Conservation (phyloP, 2,113 vertebrate genomes). For the Climacteris rufus region DNA sequence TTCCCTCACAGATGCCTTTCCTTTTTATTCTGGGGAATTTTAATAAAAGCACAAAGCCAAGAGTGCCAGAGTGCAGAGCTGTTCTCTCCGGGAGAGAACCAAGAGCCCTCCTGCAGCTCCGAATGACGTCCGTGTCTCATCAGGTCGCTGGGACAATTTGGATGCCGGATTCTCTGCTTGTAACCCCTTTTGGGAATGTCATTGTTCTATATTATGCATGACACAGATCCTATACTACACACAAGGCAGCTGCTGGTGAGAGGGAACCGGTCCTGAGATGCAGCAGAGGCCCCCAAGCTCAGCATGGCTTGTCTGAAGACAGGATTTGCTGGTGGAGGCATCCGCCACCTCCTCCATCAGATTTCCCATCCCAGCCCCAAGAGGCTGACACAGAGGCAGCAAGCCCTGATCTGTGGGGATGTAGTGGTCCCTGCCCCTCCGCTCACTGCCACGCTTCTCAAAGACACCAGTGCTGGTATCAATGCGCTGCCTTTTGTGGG, state of each 20-base stretch:
- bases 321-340: neutral
- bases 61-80: neutral
- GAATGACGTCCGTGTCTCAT: neutral
- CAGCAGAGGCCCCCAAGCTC: neutral
- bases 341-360: neutral
- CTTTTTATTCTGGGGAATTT: slow-evolving; percentile 18
- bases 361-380: fast-evolving
- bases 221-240: neutral
- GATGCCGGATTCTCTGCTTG: neutral
- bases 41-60: neutral
- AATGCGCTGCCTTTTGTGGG: neutral
- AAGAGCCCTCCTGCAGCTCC: neutral
- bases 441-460: neutral
- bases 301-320: neutral
- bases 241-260: neutral
- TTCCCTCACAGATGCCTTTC: neutral
- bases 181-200: neutral
- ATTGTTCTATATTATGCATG: neutral
- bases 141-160: neutral
- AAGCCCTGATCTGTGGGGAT: fast-evolving
- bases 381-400: neutral
- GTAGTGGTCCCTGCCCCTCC: neutral
- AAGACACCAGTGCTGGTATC: neutral
- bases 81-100: neutral
- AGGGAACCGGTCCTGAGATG: neutral